Evolutionary conservation across 2,888 invertebrate species (phyloP).

Genomic region (Helicoverpa assulta): DNA sequence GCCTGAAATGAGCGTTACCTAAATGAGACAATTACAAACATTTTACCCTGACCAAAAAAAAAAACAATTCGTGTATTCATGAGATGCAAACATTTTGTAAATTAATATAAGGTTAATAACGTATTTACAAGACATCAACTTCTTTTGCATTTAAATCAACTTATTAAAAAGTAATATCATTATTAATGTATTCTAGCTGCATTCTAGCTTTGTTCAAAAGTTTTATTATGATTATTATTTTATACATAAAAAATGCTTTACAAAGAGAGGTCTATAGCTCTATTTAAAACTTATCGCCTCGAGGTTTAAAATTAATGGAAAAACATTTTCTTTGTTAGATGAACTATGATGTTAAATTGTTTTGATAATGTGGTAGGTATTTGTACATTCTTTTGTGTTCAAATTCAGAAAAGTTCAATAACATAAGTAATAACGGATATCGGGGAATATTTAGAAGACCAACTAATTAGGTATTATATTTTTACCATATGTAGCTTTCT

Average conservation of each 20-base stretch:
- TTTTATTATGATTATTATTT: conserved; percentile 16
- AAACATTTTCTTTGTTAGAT: conserved; percentile 13
- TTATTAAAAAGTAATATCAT: conserved; percentile 14
- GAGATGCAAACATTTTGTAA: background rate
- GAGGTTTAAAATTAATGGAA: background rate
- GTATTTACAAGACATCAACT: background rate
- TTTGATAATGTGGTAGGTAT: background rate
- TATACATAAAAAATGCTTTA: conserved; percentile 10
- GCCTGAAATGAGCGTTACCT: too few species aligned
- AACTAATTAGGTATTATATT: background rate
- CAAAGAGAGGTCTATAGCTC: conserved; percentile 11
- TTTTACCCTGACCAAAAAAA: too few species aligned
- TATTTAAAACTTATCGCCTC: conserved; percentile 13
- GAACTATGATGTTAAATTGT: conserved; percentile 1
- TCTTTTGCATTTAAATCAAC: conserved; percentile 18
- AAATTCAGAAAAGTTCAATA: too few species aligned
- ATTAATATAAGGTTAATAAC: background rate
- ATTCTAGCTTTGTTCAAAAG: conserved; percentile 18
- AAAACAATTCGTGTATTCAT: too few species aligned
- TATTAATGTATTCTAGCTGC: background rate
- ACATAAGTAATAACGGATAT: too few species aligned
- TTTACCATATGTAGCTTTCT: background rate
- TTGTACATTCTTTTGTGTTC: too few species aligned
- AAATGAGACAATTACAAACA: too few species aligned
- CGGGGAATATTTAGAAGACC: too few species aligned